These are phyloP conservation scores for Cheilosia variabilis DNA, from an alignment of 2,888 invertebrate genomes.

Conservation along the genomic window DNA sequence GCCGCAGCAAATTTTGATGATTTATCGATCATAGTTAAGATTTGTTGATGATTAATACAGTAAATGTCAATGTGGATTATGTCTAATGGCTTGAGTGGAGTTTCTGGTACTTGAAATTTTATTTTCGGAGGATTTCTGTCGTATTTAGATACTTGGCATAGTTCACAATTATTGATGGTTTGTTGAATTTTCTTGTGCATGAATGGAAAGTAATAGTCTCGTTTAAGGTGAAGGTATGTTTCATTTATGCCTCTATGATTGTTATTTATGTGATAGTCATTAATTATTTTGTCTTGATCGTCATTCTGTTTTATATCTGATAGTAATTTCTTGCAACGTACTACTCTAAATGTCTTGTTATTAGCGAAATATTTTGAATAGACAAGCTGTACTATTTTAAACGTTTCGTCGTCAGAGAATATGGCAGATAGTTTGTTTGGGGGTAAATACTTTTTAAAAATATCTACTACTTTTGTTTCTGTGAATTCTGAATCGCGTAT, in stretches of 20 bases:
- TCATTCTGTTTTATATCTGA: slow-evolving; percentile 33
- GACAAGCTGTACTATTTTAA: slow-evolving; percentile 11
- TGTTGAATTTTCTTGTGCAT: slow-evolving; percentile 28
- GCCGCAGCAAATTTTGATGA: slow-evolving; percentile 17
- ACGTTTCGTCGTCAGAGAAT: neutral
- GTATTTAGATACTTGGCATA: slow-evolving; percentile 20
- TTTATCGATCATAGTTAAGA: slow-evolving; percentile 32
- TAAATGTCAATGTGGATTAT: slow-evolving; percentile 38
- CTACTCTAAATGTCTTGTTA: slow-evolving; percentile 36
- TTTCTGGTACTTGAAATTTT: slow-evolving; percentile 12
- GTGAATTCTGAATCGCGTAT: no score
- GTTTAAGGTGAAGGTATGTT: slow-evolving; percentile 26
- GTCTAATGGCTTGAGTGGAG: slow-evolving; percentile 23
- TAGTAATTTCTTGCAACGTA: slow-evolving; percentile 44
- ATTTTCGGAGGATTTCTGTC: slow-evolving; percentile 20
- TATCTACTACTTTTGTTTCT: no score
- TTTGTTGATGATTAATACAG: slow-evolving; percentile 19
- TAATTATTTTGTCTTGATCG: slow-evolving; percentile 44
- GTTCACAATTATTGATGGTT: slow-evolving; percentile 37
- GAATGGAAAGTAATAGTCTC: slow-evolving; percentile 21
- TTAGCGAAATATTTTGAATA: slow-evolving; percentile 32
- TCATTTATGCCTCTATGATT: slow-evolving; percentile 43
- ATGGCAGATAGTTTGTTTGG: no score
- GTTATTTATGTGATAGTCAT: slow-evolving; percentile 15
- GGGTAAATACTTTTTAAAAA: no score